These are phyloP conservation scores for Hozukius guyotensis DNA, from an alignment of 2,797 vertebrate genomes.

Conservation along the genomic window DNA sequence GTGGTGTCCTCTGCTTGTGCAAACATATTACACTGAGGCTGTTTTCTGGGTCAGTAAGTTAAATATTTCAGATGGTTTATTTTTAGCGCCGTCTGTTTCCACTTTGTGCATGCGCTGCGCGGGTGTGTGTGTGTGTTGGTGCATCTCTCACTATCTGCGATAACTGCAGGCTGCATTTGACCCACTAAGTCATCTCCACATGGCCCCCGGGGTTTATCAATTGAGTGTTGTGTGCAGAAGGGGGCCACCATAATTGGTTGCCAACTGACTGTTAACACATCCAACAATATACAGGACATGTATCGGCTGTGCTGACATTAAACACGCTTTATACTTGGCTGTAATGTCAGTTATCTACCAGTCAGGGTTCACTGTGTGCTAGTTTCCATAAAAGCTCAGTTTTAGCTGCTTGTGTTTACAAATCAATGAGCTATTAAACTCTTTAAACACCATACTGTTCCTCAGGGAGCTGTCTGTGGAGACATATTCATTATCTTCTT, in stretches of 20 bases:
- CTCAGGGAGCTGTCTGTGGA: not conserved
- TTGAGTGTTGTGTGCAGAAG: constrained; percentile 62
- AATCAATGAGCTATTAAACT: constrained; percentile 9
- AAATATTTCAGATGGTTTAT: constrained; percentile 88
- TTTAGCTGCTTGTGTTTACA: constrained; percentile 1
- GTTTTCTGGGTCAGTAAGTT: constrained; percentile 88
- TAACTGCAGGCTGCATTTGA: constrained; percentile 83
- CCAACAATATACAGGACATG: not conserved
- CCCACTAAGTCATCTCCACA: constrained; percentile 82
- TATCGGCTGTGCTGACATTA: not conserved
- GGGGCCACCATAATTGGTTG: constrained; percentile 36
- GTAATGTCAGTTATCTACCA: not conserved
- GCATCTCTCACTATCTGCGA: constrained; percentile 56
- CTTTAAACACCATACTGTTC: not conserved
- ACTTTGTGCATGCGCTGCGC: constrained; percentile 66
- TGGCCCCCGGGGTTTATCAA: constrained; percentile 71
- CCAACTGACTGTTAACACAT: constrained; percentile 31
- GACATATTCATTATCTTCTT: not conserved
- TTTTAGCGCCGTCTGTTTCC: constrained; percentile 84
- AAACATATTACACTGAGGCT: constrained; percentile 77
- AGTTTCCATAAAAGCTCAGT: not conserved
- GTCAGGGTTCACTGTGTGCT: not conserved
- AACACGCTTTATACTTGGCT: not conserved
- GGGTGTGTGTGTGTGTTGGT: constrained; percentile 26
- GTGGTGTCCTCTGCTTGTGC: constrained; percentile 68